Conservation (phyloP, 1,140 invertebrate species). For the Aplysia californica region DNA sequence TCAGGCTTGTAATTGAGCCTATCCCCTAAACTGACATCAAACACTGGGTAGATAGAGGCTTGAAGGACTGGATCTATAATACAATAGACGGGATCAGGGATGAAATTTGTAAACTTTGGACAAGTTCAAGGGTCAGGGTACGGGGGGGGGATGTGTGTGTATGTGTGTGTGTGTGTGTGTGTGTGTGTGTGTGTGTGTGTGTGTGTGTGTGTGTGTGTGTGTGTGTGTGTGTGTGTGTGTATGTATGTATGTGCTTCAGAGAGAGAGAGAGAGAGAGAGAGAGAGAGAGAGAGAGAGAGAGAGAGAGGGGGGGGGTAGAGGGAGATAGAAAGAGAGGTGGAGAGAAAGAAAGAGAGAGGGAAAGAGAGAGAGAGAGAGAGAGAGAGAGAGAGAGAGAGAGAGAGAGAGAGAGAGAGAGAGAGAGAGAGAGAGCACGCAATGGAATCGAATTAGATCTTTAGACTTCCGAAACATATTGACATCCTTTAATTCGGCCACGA, state of each 20-base stretch:
- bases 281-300: neutral
- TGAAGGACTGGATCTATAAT: neutral
- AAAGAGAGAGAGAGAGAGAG: neutral
- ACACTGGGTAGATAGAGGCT: neutral
- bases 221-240: neutral
- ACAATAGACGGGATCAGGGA: neutral
- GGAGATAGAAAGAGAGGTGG: neutral
- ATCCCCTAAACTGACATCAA: too few relatives aligned
- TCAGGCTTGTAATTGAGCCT: neutral
- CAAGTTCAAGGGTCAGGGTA: neutral
- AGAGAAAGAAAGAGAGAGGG: constrained; percentile 14
- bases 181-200: neutral
- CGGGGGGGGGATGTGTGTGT: too few relatives aligned
- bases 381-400: constrained; percentile 3
- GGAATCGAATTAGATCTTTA: too few relatives aligned
- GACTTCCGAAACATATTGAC: too few relatives aligned
- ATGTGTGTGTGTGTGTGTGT: neutral
- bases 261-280: neutral
- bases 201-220: constrained; percentile 1
- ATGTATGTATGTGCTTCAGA: neutral
- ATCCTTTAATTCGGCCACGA: too few relatives aligned
- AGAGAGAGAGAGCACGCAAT: too few relatives aligned
- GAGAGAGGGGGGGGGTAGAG: neutral
- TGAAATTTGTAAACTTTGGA: neutral
- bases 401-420: too few relatives aligned